Percentiles rank a stretch among this genome's conserved stretches.
Evolutionary conservation across 2,888 invertebrate species (phyloP).

Genomic region (Xanthia icteritia): DNA sequence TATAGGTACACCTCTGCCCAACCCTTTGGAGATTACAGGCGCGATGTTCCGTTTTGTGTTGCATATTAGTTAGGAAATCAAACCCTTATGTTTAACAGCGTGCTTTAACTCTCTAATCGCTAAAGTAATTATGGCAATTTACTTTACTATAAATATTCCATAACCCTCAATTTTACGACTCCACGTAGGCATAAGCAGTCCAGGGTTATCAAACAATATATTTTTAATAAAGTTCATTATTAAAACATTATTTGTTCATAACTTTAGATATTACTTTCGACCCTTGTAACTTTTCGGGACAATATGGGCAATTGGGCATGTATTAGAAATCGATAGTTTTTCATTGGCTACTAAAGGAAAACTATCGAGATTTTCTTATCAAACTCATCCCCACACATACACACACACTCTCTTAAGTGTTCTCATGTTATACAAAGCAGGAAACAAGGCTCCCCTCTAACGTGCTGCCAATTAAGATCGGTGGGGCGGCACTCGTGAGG

Average conservation of each 20-base stretch:
- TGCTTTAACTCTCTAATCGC: neutral
- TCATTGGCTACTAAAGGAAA: neutral
- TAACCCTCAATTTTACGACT: conserved; percentile 2
- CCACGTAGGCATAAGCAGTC: neutral
- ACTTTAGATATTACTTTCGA: conserved; percentile 33
- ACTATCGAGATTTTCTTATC: neutral
- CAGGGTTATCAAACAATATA: conserved; percentile 19
- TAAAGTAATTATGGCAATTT: neutral
- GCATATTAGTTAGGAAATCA: neutral
- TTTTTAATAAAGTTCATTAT: conserved; percentile 50
- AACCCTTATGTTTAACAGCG: neutral
- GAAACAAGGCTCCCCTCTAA: too few species aligned
- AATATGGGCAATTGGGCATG: neutral
- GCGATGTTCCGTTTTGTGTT: too few species aligned
- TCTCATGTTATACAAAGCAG: too few species aligned
- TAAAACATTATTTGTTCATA: conserved; percentile 28
- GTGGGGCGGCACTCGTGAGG: too few species aligned
- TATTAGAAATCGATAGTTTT: neutral
- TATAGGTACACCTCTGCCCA: too few species aligned
- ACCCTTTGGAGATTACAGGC: too few species aligned
- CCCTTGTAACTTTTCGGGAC: conserved; percentile 35
- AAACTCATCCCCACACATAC: too few species aligned
- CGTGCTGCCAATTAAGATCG: too few species aligned
- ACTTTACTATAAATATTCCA: neutral
- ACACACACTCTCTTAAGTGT: too few species aligned